A percentile compares a stretch with the other conserved stretches of the same genome.
phyloP scores from a whole-genome alignment of 2,797 vertebrate species.

The Eulemur coronatus region DNA sequence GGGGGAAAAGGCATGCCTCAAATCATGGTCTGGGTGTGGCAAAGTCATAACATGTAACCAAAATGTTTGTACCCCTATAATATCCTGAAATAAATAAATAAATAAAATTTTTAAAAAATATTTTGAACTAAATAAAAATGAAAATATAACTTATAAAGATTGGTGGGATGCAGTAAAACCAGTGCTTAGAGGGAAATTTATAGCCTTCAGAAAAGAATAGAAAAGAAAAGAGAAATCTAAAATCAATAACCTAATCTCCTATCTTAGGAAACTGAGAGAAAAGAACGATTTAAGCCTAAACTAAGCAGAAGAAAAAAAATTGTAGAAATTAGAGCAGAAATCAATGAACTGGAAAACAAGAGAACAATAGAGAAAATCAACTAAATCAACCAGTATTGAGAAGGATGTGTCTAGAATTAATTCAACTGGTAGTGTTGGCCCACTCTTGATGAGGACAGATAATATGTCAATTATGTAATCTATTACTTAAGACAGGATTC shows the following conservation, averaged over 20 bases:
- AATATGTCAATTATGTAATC: not conserved
- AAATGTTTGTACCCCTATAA: too few relatives aligned
- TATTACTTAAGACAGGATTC: not conserved
- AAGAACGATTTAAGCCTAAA: not conserved
- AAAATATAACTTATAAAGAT: conserved; percentile 17
- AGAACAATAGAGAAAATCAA: not conserved
- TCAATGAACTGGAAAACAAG: not conserved
- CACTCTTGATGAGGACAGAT: not conserved
- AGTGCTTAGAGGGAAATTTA: not conserved
- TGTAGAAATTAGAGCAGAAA: not conserved
- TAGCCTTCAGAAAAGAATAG: not conserved
- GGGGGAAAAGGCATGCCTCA: too few relatives aligned
- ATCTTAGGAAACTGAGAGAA: not conserved
- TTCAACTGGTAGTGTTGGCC: not conserved
- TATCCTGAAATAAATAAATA: too few relatives aligned
- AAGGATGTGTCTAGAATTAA: not conserved
- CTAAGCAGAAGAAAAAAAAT: not conserved
- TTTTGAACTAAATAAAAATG: conserved; percentile 1
- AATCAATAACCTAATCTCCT: not conserved
- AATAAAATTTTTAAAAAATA: not conserved
- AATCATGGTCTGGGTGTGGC: too few relatives aligned
- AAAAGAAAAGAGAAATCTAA: not conserved
- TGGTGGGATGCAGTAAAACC: not conserved
- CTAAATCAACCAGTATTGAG: not conserved
- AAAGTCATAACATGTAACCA: too few relatives aligned